phyloP scores from a whole-genome alignment of 1,140 invertebrate genomes.

The Mesaphorura yosii region DNA sequence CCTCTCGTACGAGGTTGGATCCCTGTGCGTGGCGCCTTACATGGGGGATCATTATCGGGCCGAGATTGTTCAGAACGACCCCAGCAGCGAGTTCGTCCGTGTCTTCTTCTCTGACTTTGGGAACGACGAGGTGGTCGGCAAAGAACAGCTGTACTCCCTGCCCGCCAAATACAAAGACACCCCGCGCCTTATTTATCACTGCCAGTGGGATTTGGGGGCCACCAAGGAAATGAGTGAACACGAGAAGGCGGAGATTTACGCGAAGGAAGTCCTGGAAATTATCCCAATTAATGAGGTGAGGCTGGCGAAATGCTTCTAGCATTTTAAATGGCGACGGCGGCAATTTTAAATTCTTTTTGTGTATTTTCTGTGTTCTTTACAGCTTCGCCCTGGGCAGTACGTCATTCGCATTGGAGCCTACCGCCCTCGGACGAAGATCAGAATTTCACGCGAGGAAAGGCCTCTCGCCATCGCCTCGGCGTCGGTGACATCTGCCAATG shows the following conservation, averaged over 20 bases:
- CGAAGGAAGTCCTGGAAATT: neutral
- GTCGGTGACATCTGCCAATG: neutral
- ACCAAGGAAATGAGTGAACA: neutral
- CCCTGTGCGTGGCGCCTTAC: neutral
- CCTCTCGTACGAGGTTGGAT: neutral
- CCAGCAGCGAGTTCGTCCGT: neutral
- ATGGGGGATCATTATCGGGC: neutral
- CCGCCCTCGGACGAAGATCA: neutral
- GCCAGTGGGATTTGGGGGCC: slow-evolving; percentile 7
- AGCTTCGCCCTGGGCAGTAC: slow-evolving; percentile 7
- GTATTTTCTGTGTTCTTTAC: neutral
- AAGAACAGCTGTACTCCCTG: neutral
- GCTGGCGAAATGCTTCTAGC: neutral
- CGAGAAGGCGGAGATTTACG: neutral
- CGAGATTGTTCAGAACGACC: neutral
- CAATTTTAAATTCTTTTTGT: neutral
- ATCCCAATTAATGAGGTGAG: slow-evolving; percentile 3
- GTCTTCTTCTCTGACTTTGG: slow-evolving; percentile 2
- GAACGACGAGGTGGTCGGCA: neutral
- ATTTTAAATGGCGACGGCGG: neutral
- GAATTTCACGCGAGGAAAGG: neutral
- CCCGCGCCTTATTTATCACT: slow-evolving; percentile 5
- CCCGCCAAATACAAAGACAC: neutral
- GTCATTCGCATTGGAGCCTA: neutral
- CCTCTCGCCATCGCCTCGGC: neutral